A percentile compares a stretch with the other conserved stretches of the same genome.
phyloP scores from a whole-genome alignment of 2,113 vertebrate genomes.

The Panurus biarmicus region DNA sequence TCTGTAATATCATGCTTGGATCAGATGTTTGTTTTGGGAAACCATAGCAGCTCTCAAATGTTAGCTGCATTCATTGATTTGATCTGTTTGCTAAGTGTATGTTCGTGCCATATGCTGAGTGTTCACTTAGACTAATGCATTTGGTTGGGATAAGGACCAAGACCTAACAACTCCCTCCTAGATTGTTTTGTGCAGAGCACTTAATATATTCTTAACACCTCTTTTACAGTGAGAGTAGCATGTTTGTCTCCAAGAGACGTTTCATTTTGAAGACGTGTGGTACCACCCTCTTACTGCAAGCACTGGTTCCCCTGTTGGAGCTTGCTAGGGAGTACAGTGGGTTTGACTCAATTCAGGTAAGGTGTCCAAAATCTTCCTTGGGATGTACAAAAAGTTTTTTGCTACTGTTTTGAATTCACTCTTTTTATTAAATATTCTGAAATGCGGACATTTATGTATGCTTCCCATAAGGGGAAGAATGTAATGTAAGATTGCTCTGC shows the following conservation, averaged over 20 bases:
- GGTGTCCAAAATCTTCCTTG: neutral
- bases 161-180: neutral
- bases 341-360: constrained; percentile 95
- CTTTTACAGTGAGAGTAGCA: constrained; percentile 98
- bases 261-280: constrained; percentile 99
- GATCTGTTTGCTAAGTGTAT: neutral
- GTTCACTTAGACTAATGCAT: neutral
- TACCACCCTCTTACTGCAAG: constrained; percentile 99
- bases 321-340: constrained; percentile 97
- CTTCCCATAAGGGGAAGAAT: neutral
- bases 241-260: constrained; percentile 99
- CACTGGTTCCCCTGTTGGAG: constrained; percentile 99
- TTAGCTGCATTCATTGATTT: neutral
- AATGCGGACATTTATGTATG: neutral
- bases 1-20: neutral
- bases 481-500: neutral
- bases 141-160: neutral
- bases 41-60: neutral
- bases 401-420: neutral
- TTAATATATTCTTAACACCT: neutral
- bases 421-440: neutral
- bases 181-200: neutral
- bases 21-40: neutral
- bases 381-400: neutral
- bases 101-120: neutral